Percentiles rank a stretch among this genome's conserved stretches.
Evolutionary conservation across 2,888 invertebrate genomes (phyloP).

Genomic region (Ormyrus thymus): DNA sequence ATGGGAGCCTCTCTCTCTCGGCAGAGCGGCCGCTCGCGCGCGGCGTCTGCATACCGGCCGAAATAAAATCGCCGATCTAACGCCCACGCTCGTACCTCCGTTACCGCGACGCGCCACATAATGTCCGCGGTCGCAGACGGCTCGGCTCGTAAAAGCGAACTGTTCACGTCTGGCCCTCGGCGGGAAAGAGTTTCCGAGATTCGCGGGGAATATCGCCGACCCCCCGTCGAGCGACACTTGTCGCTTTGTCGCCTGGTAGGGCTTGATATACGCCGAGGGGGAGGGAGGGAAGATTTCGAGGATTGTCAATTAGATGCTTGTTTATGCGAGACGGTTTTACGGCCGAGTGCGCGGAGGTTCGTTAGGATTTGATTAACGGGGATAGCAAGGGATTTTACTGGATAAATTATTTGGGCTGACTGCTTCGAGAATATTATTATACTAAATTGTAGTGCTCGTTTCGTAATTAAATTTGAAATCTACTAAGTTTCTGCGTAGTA

Average conservation of each 20-base stretch:
- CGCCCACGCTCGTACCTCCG: slow-evolving; percentile 35
- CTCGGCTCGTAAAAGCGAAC: slow-evolving; percentile 43
- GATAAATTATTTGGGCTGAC: too few relatives aligned
- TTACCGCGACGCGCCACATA: slow-evolving; percentile 11
- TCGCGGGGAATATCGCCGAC: neutral
- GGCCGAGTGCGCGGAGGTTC: neutral
- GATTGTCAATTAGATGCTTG: slow-evolving; percentile 34
- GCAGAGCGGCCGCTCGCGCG: neutral
- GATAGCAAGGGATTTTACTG: neutral
- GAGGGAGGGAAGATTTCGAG: neutral
- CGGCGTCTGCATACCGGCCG: neutral
- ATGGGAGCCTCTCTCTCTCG: too few relatives aligned
- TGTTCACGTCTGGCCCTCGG: neutral
- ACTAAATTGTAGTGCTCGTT: too few relatives aligned
- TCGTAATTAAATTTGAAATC: too few relatives aligned
- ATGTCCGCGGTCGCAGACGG: neutral
- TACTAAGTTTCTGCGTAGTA: too few relatives aligned
- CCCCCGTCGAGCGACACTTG: slow-evolving; percentile 13
- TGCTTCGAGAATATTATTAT: too few relatives aligned
- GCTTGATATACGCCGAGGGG: neutral
- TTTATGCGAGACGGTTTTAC: slow-evolving; percentile 26
- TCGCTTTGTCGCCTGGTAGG: neutral
- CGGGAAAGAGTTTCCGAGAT: too few relatives aligned
- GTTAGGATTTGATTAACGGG: neutral
- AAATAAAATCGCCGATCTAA: slow-evolving; percentile 47